phyloP scores from a whole-genome alignment of 2,113 vertebrate species.

The Varanus salvator region DNA sequence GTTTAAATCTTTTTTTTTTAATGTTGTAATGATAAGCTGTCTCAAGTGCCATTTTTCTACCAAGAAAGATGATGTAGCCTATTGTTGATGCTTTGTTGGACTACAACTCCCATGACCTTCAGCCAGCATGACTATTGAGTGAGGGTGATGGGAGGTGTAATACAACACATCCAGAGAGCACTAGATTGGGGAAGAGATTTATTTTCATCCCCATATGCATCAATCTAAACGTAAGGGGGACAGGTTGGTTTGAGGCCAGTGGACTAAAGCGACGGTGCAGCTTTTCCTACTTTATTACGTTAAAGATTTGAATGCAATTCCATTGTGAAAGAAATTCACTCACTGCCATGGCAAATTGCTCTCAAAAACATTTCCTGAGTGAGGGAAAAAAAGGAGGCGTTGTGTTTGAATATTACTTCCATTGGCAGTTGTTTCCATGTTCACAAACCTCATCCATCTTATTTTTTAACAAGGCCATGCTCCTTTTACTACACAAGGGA shows the following conservation, averaged over 20 bases:
- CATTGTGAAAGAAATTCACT: not conserved
- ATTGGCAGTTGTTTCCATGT: not conserved
- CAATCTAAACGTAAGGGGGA: not conserved
- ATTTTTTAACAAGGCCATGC: slow-evolving; percentile 11
- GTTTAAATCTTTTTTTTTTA: too few relatives aligned
- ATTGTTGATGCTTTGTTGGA: too few relatives aligned
- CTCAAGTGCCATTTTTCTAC: too few relatives aligned
- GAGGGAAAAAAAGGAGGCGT: not conserved
- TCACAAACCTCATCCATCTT: slow-evolving; percentile 4
- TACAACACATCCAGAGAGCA: too few relatives aligned
- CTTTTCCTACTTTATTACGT: not conserved
- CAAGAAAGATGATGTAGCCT: too few relatives aligned
- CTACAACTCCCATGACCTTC: too few relatives aligned
- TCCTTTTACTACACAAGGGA: slow-evolving; percentile 1
- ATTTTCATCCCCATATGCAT: not conserved
- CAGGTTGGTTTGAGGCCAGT: not conserved
- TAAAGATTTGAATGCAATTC: not conserved
- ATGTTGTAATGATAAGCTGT: too few relatives aligned
- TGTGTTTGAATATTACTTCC: not conserved
- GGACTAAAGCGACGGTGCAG: not conserved
- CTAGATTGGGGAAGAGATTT: too few relatives aligned
- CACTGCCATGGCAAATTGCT: not conserved
- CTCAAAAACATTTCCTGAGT: not conserved
- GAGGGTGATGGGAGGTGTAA: too few relatives aligned
- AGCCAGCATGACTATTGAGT: too few relatives aligned